Conservation (phyloP, 2,888 invertebrate genomes). For the Ischnura elegans region DNA sequence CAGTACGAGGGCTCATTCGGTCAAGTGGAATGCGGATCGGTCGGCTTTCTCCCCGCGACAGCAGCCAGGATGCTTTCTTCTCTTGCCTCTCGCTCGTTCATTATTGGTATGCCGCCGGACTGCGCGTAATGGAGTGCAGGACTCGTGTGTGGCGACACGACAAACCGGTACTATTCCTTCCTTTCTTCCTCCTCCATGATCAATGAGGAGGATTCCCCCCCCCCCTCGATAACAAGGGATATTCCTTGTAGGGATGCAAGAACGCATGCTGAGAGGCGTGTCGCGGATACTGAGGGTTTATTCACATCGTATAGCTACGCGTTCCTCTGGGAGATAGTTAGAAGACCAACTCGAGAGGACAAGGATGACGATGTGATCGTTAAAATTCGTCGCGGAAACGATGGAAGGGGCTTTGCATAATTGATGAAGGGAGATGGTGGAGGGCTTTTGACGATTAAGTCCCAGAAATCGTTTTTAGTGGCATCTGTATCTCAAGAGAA, state of each 20-base stretch:
- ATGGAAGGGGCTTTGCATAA: background rate
- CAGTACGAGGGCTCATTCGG: background rate
- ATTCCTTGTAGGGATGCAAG: background rate
- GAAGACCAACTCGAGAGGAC: background rate
- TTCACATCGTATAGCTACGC: background rate
- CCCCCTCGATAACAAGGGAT: background rate
- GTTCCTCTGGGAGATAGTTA: background rate
- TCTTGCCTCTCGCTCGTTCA: background rate
- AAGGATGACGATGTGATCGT: background rate
- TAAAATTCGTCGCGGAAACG: background rate
- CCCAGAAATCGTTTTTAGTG: background rate
- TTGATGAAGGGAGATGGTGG: background rate
- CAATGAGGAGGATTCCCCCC: background rate
- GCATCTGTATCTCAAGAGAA: background rate
- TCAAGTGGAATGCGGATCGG: background rate
- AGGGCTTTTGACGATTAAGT: background rate
- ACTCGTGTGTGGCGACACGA: background rate
- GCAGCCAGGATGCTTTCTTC: background rate
- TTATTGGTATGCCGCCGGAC: slow-evolving; percentile 10
- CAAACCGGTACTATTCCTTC: background rate
- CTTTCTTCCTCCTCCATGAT: background rate
- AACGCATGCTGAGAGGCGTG: background rate
- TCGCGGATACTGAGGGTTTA: background rate
- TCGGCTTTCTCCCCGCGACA: background rate
- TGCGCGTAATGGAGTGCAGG: background rate